Evolutionary conservation across 2,113 vertebrate species (phyloP).

Genomic region (Macrotus californicus): DNA sequence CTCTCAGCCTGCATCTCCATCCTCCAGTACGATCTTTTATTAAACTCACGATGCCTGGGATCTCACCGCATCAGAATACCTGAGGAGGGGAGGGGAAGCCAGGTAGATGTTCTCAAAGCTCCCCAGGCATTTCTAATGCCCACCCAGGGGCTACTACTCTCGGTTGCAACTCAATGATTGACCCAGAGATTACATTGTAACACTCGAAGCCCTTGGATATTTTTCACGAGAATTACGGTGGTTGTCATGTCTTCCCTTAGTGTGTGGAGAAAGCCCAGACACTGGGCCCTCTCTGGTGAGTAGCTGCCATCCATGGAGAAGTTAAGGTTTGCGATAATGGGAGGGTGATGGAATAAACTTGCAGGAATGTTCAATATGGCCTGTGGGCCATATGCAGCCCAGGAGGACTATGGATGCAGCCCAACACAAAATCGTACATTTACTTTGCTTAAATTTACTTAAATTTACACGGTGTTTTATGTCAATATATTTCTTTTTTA

Average conservation of each 20-base stretch:
- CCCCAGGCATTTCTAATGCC: not conserved
- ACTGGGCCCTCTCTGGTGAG: not conserved
- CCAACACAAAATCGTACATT: too few species aligned
- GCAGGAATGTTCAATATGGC: too few species aligned
- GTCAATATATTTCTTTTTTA: too few species aligned
- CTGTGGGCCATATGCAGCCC: too few species aligned
- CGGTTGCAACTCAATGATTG: not conserved
- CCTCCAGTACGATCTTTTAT: not conserved
- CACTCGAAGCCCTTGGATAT: not conserved
- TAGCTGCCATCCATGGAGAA: not conserved
- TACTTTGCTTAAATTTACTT: too few species aligned
- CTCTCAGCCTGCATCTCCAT: not conserved
- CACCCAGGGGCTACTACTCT: not conserved
- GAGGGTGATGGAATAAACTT: not conserved
- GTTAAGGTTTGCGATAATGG: not conserved
- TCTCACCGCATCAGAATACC: not conserved
- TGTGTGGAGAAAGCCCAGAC: not conserved
- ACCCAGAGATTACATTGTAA: constrained; percentile 13
- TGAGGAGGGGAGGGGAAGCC: not conserved
- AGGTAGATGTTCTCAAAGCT: not conserved
- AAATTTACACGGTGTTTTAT: too few species aligned
- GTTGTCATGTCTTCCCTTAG: not conserved
- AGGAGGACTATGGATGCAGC: too few species aligned
- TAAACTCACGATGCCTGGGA: not conserved
- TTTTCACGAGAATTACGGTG: not conserved